Evolutionary conservation across 2,797 vertebrate genomes (phyloP).

Genomic region (Octomys mimax): DNA sequence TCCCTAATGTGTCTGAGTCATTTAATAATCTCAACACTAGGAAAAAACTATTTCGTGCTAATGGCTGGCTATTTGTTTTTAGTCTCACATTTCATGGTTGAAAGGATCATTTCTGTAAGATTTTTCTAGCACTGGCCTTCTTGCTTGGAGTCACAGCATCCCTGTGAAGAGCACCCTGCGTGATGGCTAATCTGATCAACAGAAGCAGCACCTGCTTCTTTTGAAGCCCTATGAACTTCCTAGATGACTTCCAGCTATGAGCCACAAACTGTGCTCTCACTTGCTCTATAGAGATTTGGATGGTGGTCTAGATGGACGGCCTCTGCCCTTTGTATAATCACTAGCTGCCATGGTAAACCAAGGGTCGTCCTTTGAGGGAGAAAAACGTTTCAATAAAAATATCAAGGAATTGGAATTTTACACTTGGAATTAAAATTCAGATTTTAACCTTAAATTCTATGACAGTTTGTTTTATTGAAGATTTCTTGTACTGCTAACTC

Average conservation of each 20-base stretch:
- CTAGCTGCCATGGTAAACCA: neutral
- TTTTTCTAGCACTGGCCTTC: neutral
- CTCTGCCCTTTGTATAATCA: neutral
- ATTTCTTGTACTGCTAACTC: constrained; percentile 48
- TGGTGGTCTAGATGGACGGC: neutral
- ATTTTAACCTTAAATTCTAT: constrained; percentile 45
- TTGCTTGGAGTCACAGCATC: constrained; percentile 2
- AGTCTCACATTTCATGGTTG: neutral
- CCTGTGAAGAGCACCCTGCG: neutral
- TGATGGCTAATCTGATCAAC: neutral
- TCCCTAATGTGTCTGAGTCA: neutral
- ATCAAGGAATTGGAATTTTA: constrained; percentile 36
- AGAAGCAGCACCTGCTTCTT: neutral
- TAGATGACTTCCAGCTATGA: neutral
- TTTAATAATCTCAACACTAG: neutral
- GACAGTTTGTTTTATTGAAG: constrained; percentile 21
- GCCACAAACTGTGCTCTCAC: neutral
- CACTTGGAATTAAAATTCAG: constrained; percentile 52
- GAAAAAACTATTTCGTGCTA: neutral
- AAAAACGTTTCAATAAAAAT: neutral
- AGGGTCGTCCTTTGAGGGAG: constrained; percentile 17
- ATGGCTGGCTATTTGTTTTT: neutral
- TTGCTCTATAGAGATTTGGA: neutral
- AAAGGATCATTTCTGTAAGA: constrained; percentile 28
- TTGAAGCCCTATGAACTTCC: constrained; percentile 4